Conservation (phyloP, 2,888 invertebrate genomes). For the Ditula angustiorana region DNA sequence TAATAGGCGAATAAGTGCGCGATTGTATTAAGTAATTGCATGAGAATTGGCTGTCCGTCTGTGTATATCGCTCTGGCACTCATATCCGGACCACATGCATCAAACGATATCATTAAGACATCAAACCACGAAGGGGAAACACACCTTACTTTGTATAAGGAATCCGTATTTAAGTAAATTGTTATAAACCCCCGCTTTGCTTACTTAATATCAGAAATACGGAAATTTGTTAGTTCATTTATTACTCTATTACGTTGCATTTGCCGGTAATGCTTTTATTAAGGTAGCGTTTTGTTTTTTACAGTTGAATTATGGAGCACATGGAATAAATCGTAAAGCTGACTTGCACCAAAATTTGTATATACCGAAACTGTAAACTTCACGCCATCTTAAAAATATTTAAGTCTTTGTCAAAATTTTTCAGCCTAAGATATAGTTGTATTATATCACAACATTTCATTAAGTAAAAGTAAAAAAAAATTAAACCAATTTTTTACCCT, state of each 20-base stretch:
- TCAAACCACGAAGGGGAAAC: conserved; percentile 67
- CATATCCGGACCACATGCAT: conserved; percentile 76
- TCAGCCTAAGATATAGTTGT: too few relatives aligned
- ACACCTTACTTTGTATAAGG: conserved; percentile 69
- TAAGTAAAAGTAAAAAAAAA: too few relatives aligned
- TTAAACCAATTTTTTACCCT: too few relatives aligned
- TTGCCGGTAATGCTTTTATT: neutral
- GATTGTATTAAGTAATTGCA: conserved; percentile 39
- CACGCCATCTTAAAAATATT: too few relatives aligned
- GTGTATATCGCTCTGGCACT: conserved; percentile 57
- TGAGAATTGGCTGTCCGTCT: conserved; percentile 46
- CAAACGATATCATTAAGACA: conserved; percentile 79
- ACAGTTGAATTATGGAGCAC: neutral
- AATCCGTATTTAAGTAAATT: conserved; percentile 54
- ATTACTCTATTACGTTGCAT: conserved; percentile 26
- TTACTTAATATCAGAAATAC: conserved; percentile 29
- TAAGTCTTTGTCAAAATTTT: too few relatives aligned
- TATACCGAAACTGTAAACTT: too few relatives aligned
- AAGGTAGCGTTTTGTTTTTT: neutral
- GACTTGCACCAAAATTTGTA: too few relatives aligned
- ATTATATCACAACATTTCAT: too few relatives aligned
- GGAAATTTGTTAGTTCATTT: conserved; percentile 30
- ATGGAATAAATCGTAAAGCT: too few relatives aligned
- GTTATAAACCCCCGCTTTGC: conserved; percentile 52
- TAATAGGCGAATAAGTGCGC: conserved; percentile 36